Percentiles rank a stretch among this genome's conserved stretches.
These are phyloP conservation scores for Melanocharis versteri DNA, from an alignment of 2,113 vertebrate species.

Conservation along the genomic window DNA sequence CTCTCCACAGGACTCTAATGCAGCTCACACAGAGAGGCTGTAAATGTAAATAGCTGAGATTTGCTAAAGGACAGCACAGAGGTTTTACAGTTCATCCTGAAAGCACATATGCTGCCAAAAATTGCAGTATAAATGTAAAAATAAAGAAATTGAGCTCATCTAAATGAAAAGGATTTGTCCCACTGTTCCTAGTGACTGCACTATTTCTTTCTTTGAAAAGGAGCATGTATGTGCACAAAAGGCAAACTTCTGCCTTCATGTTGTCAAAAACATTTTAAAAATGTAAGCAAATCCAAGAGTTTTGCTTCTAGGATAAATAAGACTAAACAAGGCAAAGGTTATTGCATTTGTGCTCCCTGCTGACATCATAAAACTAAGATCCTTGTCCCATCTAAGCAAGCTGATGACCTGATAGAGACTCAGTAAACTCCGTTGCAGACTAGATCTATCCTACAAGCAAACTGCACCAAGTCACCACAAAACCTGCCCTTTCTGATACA, in stretches of 20 bases:
- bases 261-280: neutral
- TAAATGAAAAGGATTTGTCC: neutral
- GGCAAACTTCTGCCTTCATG: neutral
- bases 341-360: neutral
- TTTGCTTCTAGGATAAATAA: neutral
- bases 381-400: neutral
- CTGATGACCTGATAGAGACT: neutral
- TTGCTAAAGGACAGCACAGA: neutral
- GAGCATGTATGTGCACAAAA: neutral
- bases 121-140: neutral
- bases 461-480: neutral
- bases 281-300: slow-evolving; percentile 14
- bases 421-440: neutral
- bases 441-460: neutral
- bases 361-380: neutral
- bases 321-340: slow-evolving; percentile 4
- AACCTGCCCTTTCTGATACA: neutral
- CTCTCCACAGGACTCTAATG: neutral
- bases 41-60: neutral
- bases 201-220: neutral
- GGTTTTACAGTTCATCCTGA: neutral
- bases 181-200: neutral
- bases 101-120: neutral
- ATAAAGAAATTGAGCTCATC: neutral
- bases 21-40: neutral